Conservation (phyloP, 2,113 vertebrate genomes). For the Naja naja region DNA sequence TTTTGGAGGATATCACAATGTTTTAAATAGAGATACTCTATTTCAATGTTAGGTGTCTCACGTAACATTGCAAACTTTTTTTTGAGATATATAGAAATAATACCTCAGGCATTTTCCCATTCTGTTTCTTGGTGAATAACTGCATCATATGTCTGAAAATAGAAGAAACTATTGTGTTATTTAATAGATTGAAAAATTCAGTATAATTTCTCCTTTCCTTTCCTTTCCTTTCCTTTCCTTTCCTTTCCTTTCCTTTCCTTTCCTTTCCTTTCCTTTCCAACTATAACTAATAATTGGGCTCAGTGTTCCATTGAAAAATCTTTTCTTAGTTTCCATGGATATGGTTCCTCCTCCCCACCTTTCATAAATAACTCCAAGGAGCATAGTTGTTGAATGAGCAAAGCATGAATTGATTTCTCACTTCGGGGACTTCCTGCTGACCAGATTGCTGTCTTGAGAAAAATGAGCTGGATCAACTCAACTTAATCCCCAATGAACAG, state of each 20-base stretch:
- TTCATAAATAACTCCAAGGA: conserved; percentile 23
- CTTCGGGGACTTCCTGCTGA: conserved; percentile 58
- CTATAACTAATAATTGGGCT: not conserved
- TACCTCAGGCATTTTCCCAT: not conserved
- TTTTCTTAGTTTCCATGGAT: conserved; percentile 44
- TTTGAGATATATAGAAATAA: not conserved
- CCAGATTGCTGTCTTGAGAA: conserved; percentile 58
- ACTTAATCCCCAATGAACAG: conserved; percentile 59
- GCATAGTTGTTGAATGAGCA: conserved; percentile 69
- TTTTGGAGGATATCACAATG: not conserved
- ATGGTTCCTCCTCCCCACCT: conserved; percentile 46
- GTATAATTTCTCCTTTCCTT: not conserved
- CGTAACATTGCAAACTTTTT: not conserved
- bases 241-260: not conserved
- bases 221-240: not conserved
- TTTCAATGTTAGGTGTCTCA: not conserved
- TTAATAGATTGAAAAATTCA: not conserved
- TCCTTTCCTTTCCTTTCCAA: not conserved
- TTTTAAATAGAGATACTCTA: not conserved
- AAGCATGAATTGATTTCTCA: conserved; percentile 36
- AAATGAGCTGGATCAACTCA: conserved; percentile 62
- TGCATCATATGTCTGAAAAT: not conserved
- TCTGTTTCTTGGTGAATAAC: conserved; percentile 12
- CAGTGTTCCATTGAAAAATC: conserved; percentile 12
- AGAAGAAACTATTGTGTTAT: not conserved